phyloP scores from a whole-genome alignment of 2,113 vertebrate genomes.

The western clawed frog (Xenopus tropicalis) region DNA sequence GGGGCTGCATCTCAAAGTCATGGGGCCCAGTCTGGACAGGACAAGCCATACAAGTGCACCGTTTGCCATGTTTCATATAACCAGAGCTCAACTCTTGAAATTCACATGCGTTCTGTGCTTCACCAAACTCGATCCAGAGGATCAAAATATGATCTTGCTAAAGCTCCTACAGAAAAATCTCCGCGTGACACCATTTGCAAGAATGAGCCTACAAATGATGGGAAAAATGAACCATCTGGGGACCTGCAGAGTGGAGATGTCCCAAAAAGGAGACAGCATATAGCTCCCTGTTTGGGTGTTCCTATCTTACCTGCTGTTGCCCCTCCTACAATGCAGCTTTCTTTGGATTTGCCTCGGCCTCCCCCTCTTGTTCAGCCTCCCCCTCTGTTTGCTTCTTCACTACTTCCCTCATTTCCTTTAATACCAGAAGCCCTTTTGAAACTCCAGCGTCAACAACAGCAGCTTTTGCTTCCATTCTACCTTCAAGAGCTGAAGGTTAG shows the following conservation, averaged over 20 bases:
- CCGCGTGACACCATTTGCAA: constrained; percentile 40
- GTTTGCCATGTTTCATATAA: constrained; percentile 87
- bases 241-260: constrained; percentile 11
- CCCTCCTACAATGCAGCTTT: constrained; percentile 52
- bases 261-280: constrained; percentile 27
- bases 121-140: constrained; percentile 83
- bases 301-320: constrained; percentile 30
- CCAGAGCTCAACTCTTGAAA: constrained; percentile 87
- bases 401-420: constrained; percentile 59
- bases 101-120: constrained; percentile 86
- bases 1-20: constrained; percentile 39
- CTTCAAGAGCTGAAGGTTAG: constrained; percentile 62
- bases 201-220: constrained; percentile 50
- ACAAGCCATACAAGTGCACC: constrained; percentile 86
- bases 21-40: constrained; percentile 45
- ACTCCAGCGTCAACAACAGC: constrained; percentile 61
- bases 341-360: constrained; percentile 57
- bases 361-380: constrained; percentile 46
- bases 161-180: constrained; percentile 44
- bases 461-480: constrained; percentile 63
- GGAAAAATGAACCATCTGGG: not conserved
- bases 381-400: constrained; percentile 56
- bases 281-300: constrained; percentile 26
- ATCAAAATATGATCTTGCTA: constrained; percentile 52
- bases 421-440: constrained; percentile 61